These are phyloP conservation scores for Thryonomys swinderianus DNA, from an alignment of 2,113 vertebrate genomes.

Conservation along the genomic window DNA sequence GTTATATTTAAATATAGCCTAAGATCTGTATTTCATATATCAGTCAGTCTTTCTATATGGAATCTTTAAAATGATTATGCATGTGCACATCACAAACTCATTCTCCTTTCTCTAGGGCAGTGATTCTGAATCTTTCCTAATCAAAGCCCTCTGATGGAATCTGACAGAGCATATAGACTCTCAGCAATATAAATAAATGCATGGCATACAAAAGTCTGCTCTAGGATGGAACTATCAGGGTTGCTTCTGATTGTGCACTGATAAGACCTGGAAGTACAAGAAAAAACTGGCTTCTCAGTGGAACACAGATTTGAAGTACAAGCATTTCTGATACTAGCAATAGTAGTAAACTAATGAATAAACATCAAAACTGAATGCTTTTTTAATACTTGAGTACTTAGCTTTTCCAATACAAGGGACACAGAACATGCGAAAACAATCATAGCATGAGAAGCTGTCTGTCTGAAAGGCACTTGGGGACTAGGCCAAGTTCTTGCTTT, in stretches of 20 bases:
- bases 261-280: background rate
- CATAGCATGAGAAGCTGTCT: background rate
- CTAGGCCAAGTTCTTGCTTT: background rate
- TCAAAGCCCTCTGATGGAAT: background rate
- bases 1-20: constrained; percentile 25
- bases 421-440: background rate
- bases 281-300: background rate
- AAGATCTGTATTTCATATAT: background rate
- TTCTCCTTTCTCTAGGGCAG: background rate
- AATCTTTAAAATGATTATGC: background rate
- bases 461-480: background rate
- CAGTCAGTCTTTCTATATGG: background rate
- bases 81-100: background rate
- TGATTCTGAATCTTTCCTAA: background rate
- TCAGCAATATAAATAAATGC: background rate
- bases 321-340: background rate
- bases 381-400: background rate
- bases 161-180: background rate
- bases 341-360: background rate
- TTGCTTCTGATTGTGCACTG: background rate
- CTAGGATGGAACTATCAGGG: background rate
- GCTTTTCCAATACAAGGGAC: background rate
- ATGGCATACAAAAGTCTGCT: background rate
- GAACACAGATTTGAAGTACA: background rate
- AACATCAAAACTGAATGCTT: background rate